phyloP scores from a whole-genome alignment of 2,797 vertebrate genomes.

The Sphenopsis melanotis region DNA sequence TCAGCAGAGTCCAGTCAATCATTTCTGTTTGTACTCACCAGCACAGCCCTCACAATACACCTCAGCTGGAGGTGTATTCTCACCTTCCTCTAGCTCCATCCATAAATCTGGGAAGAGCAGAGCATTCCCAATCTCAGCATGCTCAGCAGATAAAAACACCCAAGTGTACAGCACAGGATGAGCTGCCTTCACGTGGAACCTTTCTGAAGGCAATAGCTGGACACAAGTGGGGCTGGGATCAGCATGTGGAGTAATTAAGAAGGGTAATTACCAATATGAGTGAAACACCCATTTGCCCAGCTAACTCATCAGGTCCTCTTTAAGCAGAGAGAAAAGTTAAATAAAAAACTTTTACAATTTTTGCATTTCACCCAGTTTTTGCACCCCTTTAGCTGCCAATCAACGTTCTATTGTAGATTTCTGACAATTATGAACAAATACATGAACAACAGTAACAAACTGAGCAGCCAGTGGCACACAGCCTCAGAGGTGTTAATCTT shows the following conservation, averaged over 20 bases:
- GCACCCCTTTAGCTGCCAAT: background rate
- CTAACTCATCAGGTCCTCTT: background rate
- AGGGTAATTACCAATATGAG: background rate
- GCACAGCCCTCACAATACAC: background rate
- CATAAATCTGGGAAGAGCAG: background rate
- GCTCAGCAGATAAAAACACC: background rate
- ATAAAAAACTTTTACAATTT: background rate
- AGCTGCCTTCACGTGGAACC: background rate
- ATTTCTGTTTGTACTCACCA: background rate
- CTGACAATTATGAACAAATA: background rate
- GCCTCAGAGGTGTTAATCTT: background rate
- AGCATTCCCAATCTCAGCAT: background rate
- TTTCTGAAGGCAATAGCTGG: background rate
- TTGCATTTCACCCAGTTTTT: background rate
- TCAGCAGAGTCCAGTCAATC: background rate
- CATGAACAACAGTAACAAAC: background rate
- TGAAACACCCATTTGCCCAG: background rate
- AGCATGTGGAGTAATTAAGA: background rate
- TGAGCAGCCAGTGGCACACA: background rate
- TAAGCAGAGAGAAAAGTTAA: background rate
- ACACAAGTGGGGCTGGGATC: background rate
- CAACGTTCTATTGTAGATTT: fast-evolving
- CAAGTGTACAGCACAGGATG: background rate
- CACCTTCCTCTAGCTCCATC: background rate
- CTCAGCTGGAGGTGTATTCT: background rate